phyloP scores from a whole-genome alignment of 2,797 vertebrate species.

The Lemur catta region DNA sequence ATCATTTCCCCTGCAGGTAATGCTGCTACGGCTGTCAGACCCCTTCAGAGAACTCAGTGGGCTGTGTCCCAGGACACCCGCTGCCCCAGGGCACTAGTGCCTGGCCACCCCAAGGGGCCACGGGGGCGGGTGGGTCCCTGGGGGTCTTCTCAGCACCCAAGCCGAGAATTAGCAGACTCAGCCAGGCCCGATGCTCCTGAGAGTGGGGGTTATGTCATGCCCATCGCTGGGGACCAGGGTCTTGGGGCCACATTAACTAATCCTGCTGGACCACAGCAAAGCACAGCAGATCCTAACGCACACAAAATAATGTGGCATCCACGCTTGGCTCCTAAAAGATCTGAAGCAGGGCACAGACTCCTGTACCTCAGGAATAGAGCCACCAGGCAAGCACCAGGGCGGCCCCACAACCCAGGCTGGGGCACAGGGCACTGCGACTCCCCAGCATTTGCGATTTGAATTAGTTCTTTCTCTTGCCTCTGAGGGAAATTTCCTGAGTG shows the following conservation, averaged over 20 bases:
- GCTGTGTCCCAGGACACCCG: background rate
- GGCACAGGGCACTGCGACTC: background rate
- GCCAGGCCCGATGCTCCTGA: background rate
- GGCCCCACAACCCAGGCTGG: background rate
- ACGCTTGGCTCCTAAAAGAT: background rate
- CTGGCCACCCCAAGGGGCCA: too few species aligned
- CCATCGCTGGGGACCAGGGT: background rate
- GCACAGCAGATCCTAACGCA: background rate
- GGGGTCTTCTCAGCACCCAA: background rate
- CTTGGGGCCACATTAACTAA: background rate
- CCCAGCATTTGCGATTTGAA: background rate
- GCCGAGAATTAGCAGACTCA: background rate
- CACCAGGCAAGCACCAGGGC: too few species aligned
- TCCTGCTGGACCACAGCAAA: background rate
- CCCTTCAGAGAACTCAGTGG: background rate
- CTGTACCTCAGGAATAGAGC: background rate
- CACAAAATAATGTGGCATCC: background rate
- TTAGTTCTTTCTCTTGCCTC: background rate
- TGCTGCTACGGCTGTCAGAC: background rate
- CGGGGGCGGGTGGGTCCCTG: too few species aligned
- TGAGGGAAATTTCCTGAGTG: background rate
- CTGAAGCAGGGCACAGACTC: background rate
- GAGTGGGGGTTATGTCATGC: too few species aligned
- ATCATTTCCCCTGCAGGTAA: background rate
- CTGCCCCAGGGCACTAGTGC: background rate